Evolutionary conservation across 2,797 vertebrate genomes (phyloP).

Genomic region (Ceyx erithaca): DNA sequence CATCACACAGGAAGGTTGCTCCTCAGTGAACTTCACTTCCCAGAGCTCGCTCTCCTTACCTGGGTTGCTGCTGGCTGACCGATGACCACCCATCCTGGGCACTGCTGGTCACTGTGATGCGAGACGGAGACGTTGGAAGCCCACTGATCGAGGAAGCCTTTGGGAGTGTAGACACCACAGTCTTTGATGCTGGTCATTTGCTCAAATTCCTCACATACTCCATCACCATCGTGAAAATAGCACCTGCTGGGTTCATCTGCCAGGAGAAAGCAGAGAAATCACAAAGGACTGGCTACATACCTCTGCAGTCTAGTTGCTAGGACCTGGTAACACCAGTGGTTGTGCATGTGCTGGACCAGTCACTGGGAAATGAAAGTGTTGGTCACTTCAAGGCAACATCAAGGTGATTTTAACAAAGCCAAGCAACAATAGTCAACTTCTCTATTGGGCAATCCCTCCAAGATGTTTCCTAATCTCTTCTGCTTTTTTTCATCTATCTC

Average conservation of each 20-base stretch:
- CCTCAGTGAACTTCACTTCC: neutral
- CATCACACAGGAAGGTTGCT: neutral
- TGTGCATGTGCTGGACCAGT: neutral
- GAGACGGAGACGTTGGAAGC: conserved; percentile 91
- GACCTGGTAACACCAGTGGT: neutral
- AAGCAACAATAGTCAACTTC: neutral
- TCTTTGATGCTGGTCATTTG: conserved; percentile 93
- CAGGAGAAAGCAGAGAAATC: neutral
- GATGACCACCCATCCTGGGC: conserved; percentile 91
- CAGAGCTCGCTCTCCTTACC: conserved; percentile 76
- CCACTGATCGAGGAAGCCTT: conserved; percentile 96
- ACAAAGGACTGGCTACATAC: neutral
- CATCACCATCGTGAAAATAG: conserved; percentile 96
- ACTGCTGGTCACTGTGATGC: conserved; percentile 91
- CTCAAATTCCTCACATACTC: conserved; percentile 97
- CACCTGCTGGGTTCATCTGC: conserved; percentile 95
- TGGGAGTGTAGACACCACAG: conserved; percentile 96
- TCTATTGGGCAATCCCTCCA: neutral
- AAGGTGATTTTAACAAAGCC: neutral
- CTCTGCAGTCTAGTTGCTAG: neutral
- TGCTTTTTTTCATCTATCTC: conserved; percentile 12
- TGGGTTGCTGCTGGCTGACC: conserved; percentile 95
- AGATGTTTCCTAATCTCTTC: neutral
- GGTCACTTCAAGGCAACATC: neutral
- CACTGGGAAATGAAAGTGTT: neutral